Base-by-base conservation (phyloP, 2,113 vertebrate genomes). In the Lamprotornis superbus region DNA sequence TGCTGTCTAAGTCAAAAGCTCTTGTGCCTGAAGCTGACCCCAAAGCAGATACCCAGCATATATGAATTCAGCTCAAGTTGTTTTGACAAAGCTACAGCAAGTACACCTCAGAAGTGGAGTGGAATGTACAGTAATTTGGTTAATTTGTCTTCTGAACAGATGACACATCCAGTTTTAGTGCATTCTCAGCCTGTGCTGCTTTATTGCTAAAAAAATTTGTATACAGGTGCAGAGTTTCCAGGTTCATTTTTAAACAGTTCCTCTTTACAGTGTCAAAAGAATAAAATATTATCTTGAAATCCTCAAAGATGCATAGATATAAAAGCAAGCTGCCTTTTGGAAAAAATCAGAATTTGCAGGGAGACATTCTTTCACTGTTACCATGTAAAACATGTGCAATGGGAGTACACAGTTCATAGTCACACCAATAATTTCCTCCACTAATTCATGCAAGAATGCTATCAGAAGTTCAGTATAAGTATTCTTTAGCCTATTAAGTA, bases 131-230 rank as follows among this genome's bases (percentile, higher is more conserved):
- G 10, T 9, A 31, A 28, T 19, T 22, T 44, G 28, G 17, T 39
- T 71, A 31, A 55, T 55, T 87, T 30, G 2, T 37, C 40, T 92
- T 67, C 74, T n/a, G 88, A 97, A 97, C 63, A 97, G 90, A 96
- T 6, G 83, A 96, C 92, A 95, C 92, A 69, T 30, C 85, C 79
- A 96, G 68, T 89, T 95, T 94, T 81, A 97, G 96, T 98, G 97
- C 97, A 98, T 98, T 98, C 97, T 98, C 97, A 97, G 98, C 96
- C 90, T 98, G 98, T 98, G 98, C 96, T 98, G 95, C 97, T 98
- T 98, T 98, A 98, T 98, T 98, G 98, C 98, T 97, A 98, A 97
- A 96, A 97, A 97, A 96, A 97, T 86, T 95, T 94, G 90, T 96
- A 97, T 96, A 98, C 89, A 98, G 98, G 97, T 98, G 97, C 98